A percentile compares a stretch with the other conserved stretches of the same genome.
Evolutionary conservation across 2,888 invertebrate genomes (phyloP).

Genomic region (Lucinisca nassula): DNA sequence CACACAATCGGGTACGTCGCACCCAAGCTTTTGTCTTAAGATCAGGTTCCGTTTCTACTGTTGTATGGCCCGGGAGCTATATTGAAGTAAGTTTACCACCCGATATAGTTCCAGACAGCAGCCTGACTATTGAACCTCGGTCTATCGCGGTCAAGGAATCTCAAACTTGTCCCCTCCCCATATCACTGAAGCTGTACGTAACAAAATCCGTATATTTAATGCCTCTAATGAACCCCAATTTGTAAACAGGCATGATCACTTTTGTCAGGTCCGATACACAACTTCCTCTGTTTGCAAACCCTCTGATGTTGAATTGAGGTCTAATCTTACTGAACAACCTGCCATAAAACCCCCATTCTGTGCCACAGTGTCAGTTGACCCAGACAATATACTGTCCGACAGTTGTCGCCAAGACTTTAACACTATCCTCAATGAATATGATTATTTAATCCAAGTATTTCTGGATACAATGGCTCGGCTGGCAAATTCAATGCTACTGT

Average conservation of each 20-base stretch:
- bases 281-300: not conserved
- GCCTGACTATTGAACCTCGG: not conserved
- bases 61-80: conserved; percentile 43
- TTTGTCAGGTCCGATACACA: conserved; percentile 19
- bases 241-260: conserved; percentile 28
- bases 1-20: not conserved
- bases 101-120: conserved; percentile 18
- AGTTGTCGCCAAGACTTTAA: conserved; percentile 19
- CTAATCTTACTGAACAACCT: not conserved
- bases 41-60: not conserved
- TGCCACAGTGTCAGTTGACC: conserved; percentile 34
- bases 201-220: conserved; percentile 22
- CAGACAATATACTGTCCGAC: conserved; percentile 31
- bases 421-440: conserved; percentile 30
- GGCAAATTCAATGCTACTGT: conserved; percentile 70
- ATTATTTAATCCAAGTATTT: conserved; percentile 62
- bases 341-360: not conserved
- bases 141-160: not conserved
- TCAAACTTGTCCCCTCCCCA: conserved; percentile 20
- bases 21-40: not conserved
- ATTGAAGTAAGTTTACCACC: conserved; percentile 27
- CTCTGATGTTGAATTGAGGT: too few species aligned
- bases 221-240: conserved; percentile 39
- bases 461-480: conserved; percentile 69
- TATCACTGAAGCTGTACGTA: conserved; percentile 36